Evolutionary conservation across 2,113 vertebrate species (phyloP), one percentile per base, ranked within the genome.

Genomic region (Odontophorus gujanensis): DNA sequence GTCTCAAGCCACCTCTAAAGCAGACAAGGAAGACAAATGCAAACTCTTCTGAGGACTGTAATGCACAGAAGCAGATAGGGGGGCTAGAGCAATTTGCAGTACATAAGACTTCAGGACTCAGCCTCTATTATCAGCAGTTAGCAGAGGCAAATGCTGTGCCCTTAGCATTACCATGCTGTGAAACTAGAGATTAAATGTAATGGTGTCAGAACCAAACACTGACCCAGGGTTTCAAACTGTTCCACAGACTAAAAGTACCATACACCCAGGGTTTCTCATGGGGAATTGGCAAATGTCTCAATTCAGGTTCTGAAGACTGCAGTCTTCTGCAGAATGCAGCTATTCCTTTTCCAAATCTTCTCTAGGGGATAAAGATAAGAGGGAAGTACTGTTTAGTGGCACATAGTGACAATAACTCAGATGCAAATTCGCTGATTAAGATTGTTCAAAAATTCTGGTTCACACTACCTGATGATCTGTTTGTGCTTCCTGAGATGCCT

Each of bases 121-220:
- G 21, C 20, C 32, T 81, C 43, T 67, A 7, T 72, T 92, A 73
- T 24, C 43, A 45, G 50, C 17, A 86, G 73, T 51, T 73, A 88
- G 68, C 79, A 81, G 73, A 92, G 43, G 87, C 48, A 92, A 92
- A 75, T 45, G 24, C 30, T 89, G 40, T 76, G 78, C 67, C 78
- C 57, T 93, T 51, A 90, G 66, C 71, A 53, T 15, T 73, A 34
- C 21, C 66, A 57, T 28, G 57, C 38, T 63, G 61, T 81, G 57
- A 59, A 85, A 88, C 51, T 47, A 86, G 68, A 93, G 61, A 86
- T 72, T 86, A 88, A 94, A 57, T 57, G 19, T 36, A 59, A 26
- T 45, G 20, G 26, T 92, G 57, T 51, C 43, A 86, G 68, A 95
- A 57, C 14, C 69, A 89, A 81, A 51, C 32, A 50, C 57, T 75